Conservation (phyloP, 2,888 invertebrate genomes). For the Sinopyrophorus schimmeli region DNA sequence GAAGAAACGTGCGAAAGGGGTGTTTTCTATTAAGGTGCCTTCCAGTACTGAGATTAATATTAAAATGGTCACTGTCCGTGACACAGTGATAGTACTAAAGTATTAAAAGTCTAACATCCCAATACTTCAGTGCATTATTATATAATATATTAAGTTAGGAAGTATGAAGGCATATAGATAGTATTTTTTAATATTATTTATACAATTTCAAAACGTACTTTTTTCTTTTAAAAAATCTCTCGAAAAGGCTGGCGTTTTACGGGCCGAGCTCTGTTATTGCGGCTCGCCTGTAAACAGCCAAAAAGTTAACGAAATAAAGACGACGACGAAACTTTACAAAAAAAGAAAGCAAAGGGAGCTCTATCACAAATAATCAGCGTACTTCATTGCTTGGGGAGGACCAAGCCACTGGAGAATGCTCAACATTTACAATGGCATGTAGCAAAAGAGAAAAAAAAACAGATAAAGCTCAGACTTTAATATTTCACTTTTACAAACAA, state of each 20-base stretch:
- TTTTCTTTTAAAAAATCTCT: conserved; percentile 44
- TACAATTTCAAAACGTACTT: conserved; percentile 51
- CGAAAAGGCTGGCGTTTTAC: conserved; percentile 30
- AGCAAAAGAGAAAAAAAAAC: no score
- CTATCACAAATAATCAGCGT: conserved; percentile 53
- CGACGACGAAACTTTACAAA: conserved; percentile 44
- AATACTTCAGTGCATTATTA: conserved; percentile 58
- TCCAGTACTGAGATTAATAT: conserved; percentile 54
- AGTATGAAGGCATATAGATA: conserved; percentile 59
- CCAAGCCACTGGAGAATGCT: conserved; percentile 49
- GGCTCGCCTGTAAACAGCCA: no score
- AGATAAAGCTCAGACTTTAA: conserved; percentile 37
- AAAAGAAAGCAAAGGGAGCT: conserved; percentile 50
- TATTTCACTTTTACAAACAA: conserved; percentile 8
- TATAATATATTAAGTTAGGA: conserved; percentile 55
- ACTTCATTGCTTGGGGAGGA: conserved; percentile 38
- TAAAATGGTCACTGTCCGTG: conserved; percentile 52
- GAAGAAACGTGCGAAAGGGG: no score
- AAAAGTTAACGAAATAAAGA: no score
- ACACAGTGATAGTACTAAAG: conserved; percentile 57
- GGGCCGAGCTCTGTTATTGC: no score
- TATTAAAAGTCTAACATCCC: conserved; percentile 58
- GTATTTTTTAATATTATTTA: conserved; percentile 51
- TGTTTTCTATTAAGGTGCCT: conserved; percentile 27
- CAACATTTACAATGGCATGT: conserved; percentile 48